A percentile compares a stretch with the other conserved stretches of the same genome.
Conservation (phyloP, 37 sponge, comb jelly and placozoan genomes). For the Aplysina aerophoba region DNA sequence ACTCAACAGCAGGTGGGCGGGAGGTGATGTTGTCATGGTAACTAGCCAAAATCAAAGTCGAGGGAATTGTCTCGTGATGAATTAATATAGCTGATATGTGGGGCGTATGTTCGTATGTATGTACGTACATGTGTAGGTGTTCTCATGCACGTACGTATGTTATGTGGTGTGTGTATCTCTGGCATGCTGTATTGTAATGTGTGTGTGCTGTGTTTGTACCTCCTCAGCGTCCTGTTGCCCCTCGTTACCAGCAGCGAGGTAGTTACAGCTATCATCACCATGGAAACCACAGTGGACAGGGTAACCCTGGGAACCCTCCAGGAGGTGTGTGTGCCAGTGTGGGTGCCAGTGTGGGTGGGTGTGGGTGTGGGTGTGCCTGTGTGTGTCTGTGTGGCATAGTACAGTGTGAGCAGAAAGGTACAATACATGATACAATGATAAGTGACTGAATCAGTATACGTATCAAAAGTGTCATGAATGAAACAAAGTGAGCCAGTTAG, state of each 20-base stretch:
- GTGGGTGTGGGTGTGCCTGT: no score
- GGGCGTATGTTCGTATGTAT: constrained; percentile 7
- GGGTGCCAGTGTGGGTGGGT: not conserved
- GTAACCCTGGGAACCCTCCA: not conserved
- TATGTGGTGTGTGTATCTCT: not conserved
- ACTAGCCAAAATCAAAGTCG: not conserved
- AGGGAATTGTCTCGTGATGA: not conserved
- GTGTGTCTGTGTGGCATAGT: not conserved
- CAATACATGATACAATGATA: no score
- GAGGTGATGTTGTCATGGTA: not conserved
- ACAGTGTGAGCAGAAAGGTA: no score
- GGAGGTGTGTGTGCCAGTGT: constrained; percentile 11
- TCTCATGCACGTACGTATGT: not conserved
- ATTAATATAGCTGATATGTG: no score
- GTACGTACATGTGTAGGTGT: constrained; percentile 2
- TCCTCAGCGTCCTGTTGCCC: not conserved
- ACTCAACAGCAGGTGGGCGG: not conserved
- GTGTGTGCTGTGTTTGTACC: not conserved
- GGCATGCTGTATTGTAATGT: not conserved
- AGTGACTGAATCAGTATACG: no score
- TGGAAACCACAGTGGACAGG: not conserved
- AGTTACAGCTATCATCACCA: not conserved
- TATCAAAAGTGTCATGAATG: no score
- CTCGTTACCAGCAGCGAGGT: constrained; percentile 18
- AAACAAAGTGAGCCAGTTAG: no score